These are phyloP conservation scores for Adoxophyes honmai DNA, from an alignment of 1,140 invertebrate species.

Conservation along the genomic window DNA sequence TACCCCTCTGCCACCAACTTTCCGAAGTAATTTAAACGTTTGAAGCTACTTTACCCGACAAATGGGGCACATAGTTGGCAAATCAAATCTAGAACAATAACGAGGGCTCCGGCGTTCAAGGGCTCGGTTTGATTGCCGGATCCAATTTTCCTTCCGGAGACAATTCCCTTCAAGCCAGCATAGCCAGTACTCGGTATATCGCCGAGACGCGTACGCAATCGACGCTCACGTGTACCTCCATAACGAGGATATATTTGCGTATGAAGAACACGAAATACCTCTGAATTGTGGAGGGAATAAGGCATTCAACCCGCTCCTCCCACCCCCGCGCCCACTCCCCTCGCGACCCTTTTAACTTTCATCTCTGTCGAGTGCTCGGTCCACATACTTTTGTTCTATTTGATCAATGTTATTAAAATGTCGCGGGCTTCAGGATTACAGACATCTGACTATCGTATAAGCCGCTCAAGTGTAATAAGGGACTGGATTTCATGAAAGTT, in stretches of 20 bases:
- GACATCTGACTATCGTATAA: conserved; percentile 60
- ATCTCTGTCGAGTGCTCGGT: conserved; percentile 75
- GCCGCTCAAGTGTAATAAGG: conserved; percentile 18
- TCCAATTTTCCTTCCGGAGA: conserved; percentile 45
- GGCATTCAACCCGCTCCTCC: conserved; percentile 70
- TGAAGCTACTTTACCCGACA: not conserved
- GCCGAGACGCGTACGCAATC: conserved; percentile 61
- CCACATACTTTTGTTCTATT: conserved; percentile 77
- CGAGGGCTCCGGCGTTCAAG: conserved; percentile 27
- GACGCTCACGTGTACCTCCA: conserved; percentile 67
- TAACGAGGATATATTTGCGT: conserved; percentile 77
- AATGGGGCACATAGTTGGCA: conserved; percentile 1
- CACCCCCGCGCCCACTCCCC: conserved; percentile 34
- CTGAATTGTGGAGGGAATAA: conserved; percentile 76
- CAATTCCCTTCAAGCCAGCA: conserved; percentile 37
- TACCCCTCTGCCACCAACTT: no score
- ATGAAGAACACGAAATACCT: conserved; percentile 77
- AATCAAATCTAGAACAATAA: conserved; percentile 34
- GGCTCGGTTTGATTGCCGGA: conserved; percentile 41
- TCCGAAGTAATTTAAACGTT: no score
- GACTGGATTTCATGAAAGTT: conserved; percentile 17
- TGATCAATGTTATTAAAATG: conserved; percentile 77
- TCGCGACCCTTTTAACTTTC: conserved; percentile 76
- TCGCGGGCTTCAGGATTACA: conserved; percentile 69
- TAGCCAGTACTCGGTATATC: conserved; percentile 34